These are phyloP conservation scores for Acomys russatus DNA, from an alignment of 2,797 vertebrate species.

Conservation along the genomic window DNA sequence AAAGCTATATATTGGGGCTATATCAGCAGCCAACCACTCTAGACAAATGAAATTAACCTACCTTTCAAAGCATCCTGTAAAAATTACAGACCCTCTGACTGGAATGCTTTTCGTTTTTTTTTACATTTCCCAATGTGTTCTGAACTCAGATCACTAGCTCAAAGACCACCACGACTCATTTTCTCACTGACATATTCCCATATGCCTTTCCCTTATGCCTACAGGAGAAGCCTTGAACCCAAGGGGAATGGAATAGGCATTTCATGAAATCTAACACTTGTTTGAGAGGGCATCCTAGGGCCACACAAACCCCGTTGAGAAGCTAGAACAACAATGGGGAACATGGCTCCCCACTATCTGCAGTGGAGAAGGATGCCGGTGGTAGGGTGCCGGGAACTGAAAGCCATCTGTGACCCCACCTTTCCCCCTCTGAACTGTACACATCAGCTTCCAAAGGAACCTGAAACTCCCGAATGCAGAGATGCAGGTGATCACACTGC, in stretches of 20 bases:
- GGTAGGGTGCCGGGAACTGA: not conserved
- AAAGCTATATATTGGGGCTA: not conserved
- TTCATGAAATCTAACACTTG: conserved; percentile 27
- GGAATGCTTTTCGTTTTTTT: not conserved
- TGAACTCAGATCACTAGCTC: not conserved
- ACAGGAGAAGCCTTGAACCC: not conserved
- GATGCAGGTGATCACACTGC: conserved; percentile 28
- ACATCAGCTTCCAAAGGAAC: conserved; percentile 27
- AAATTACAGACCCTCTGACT: not conserved
- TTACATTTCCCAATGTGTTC: not conserved
- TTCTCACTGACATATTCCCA: fast-evolving
- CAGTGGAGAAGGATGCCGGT: not conserved
- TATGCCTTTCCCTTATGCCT: not conserved
- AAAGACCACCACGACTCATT: not conserved
- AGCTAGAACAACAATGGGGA: not conserved
- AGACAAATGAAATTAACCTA: not conserved
- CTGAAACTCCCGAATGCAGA: conserved; percentile 33
- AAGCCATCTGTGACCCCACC: conserved; percentile 38
- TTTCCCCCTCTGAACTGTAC: conserved; percentile 20
- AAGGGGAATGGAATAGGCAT: not conserved
- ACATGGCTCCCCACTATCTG: not conserved
- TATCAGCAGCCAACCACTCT: not conserved
- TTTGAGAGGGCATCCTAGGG: not conserved
- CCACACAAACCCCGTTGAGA: conserved; percentile 7
- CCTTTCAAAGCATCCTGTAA: not conserved